These are phyloP conservation scores for Myotis myotis DNA, from an alignment of 2,797 vertebrate genomes.

Conservation along the genomic window DNA sequence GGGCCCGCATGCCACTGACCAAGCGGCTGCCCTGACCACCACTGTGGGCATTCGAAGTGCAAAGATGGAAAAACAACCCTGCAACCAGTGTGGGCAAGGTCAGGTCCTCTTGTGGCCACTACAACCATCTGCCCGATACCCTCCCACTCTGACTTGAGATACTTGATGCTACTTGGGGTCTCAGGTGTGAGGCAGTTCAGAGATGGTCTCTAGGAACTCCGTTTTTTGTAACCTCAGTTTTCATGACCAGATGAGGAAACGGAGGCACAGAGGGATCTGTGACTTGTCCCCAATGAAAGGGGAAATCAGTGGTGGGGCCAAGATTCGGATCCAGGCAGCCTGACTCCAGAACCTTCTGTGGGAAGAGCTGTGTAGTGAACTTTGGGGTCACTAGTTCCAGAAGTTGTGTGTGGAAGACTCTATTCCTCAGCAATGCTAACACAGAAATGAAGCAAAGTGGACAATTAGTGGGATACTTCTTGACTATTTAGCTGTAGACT, in stretches of 20 bases:
- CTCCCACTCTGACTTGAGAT: neutral
- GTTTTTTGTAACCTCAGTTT: neutral
- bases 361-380: neutral
- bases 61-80: neutral
- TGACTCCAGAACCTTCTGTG: neutral
- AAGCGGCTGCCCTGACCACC: neutral
- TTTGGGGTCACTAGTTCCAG: neutral
- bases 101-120: neutral
- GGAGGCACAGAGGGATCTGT: neutral
- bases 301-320: neutral
- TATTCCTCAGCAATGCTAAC: neutral
- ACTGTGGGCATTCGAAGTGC: neutral
- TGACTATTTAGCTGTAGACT: neutral
- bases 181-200: neutral
- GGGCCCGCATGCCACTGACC: neutral
- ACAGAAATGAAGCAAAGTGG: neutral
- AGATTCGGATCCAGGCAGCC: neutral
- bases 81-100: neutral
- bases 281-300: neutral
- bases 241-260: conserved; percentile 9
- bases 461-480: neutral
- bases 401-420: conserved; percentile 5
- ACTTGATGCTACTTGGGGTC: too few species aligned
- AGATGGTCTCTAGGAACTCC: neutral
- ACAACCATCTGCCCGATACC: neutral